Evolutionary conservation across 2,113 vertebrate genomes (phyloP), one percentile per base, ranked within the genome.

Genomic region (Brienomyrus brachyistius): DNA sequence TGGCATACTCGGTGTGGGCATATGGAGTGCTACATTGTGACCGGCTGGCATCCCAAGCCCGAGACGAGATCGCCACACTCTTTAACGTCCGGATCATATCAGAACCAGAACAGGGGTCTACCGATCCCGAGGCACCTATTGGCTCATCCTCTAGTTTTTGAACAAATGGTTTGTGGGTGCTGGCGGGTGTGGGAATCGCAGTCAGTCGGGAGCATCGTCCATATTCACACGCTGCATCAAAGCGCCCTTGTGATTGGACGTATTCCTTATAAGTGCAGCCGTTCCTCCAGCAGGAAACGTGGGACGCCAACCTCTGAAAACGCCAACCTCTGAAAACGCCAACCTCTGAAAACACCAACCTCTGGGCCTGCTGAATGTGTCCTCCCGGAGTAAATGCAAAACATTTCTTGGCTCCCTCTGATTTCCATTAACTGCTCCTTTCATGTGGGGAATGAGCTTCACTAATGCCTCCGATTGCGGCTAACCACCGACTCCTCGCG

Each of bases 151-250:
- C 13, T 35, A 19, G 74, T 15, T 77, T 40, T 21, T 92, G 90
- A 88, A 91, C 92, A 94, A 94, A 94, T 91, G 92, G 89, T 88
- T 88, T 87, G 19, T 56, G 77, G 13, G 89, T 92, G 92, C 43
- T 92, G 92, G 95, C 94, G 94, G 94, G 95, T 95, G 94, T 92
- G 93, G 91, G 62, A 90, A 88, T 90, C 90, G 91, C 92, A 90
- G 91, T 91, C 92, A 88, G 90, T 90, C 90, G 90, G 54, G 92
- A 91, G 94, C 91, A 84, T 90, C 92, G 91, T 95, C 93, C 95
- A 94, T 94, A 95, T 96, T 95, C 93, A 77, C 91, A 23, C 89
- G 90, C 13, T 3, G 90, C 92, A 92, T 96, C 92, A 95, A 94
- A 94, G 94, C 91, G 0, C 0, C 84, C 88, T 91, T 94, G 94